Evolutionary conservation across 2,113 vertebrate genomes (phyloP).

Genomic region (Crotalus tigris): DNA sequence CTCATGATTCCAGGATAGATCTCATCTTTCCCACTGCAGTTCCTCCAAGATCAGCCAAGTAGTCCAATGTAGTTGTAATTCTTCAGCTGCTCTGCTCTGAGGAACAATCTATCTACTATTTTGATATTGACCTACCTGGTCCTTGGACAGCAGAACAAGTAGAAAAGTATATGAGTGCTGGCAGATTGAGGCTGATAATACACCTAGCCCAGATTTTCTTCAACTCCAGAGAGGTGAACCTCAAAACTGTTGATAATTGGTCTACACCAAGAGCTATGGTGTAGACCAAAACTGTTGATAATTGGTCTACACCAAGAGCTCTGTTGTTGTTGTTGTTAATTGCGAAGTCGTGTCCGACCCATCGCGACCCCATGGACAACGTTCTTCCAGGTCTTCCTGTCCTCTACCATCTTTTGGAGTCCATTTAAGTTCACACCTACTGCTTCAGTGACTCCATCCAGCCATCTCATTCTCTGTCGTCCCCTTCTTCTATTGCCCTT

Average conservation of each 20-base stretch:
- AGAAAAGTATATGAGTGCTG: background rate
- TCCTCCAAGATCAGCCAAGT: constrained; percentile 25
- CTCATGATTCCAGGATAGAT: constrained; percentile 31
- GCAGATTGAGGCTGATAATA: background rate
- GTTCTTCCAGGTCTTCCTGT: too few species aligned
- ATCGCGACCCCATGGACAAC: too few species aligned
- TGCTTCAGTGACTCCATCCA: too few species aligned
- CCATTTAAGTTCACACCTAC: too few species aligned
- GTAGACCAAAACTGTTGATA: background rate
- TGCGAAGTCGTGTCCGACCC: too few species aligned
- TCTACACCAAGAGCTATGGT: background rate
- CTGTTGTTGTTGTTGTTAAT: too few species aligned
- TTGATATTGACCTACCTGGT: constrained; percentile 43
- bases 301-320: background rate
- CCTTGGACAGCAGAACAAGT: constrained; percentile 1
- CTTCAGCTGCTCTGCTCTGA: constrained; percentile 33
- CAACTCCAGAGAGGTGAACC: background rate
- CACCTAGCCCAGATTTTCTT: background rate
- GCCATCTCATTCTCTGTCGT: too few species aligned
- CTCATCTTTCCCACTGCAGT: constrained; percentile 43
- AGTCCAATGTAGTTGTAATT: constrained; percentile 47
- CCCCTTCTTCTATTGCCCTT: too few species aligned
- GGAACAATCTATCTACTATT: constrained; percentile 48
- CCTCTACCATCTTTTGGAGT: too few species aligned
- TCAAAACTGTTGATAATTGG: background rate